Conservation (phyloP, 2,888 invertebrate species). For the Odontothrips loti region DNA sequence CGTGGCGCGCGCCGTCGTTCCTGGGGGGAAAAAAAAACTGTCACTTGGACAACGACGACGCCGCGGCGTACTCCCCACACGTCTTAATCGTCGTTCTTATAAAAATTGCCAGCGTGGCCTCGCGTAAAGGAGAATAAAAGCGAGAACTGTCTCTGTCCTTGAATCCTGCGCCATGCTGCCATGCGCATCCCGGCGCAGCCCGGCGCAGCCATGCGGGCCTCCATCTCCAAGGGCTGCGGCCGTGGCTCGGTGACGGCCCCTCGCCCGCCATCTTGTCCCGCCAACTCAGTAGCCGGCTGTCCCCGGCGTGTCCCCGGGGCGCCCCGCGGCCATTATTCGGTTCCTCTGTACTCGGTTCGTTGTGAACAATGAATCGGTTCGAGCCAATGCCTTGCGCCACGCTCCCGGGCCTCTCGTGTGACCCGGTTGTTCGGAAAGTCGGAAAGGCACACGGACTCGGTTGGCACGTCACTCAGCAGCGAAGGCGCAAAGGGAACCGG, state of each 20-base stretch:
- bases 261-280: not conserved
- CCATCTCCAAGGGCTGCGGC: not conserved
- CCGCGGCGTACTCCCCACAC: not conserved
- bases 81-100: not conserved
- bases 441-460: not conserved
- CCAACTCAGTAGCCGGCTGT: not conserved
- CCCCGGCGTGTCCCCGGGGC: constrained; percentile 33
- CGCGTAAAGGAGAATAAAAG: not conserved
- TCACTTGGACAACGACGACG: not conserved
- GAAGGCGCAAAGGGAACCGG: not conserved
- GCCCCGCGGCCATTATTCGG: not conserved
- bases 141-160: not conserved
- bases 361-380: constrained; percentile 18
- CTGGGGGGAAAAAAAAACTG: too few relatives aligned
- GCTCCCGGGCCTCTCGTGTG: constrained; percentile 25
- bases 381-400: not conserved
- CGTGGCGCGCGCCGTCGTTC: too few relatives aligned
- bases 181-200: too few relatives aligned
- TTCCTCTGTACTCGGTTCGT: constrained; percentile 19
- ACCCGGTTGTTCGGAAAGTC: not conserved
- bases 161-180: too few relatives aligned
- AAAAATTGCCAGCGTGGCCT: not conserved
- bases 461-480: not conserved
- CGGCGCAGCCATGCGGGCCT: not conserved
- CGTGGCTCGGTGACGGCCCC: not conserved